Evolutionary conservation across 2,113 vertebrate species (phyloP).

Genomic region (Prochilodus magdalenae): DNA sequence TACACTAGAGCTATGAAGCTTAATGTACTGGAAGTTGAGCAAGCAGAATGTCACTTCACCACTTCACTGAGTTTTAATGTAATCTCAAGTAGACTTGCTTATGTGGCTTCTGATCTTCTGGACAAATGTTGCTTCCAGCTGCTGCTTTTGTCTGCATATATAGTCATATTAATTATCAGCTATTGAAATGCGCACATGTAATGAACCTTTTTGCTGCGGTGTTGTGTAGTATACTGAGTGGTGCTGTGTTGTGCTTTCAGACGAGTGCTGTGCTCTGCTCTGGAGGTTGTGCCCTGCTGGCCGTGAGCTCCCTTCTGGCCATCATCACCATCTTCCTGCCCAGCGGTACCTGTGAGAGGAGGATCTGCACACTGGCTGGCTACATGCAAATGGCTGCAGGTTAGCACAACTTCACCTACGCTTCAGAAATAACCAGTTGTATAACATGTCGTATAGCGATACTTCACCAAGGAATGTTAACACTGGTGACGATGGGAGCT

Average conservation of each 20-base stretch:
- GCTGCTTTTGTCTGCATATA: too few species aligned
- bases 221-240: conserved; percentile 37
- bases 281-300: conserved; percentile 87
- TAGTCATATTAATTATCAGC: background rate
- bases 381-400: conserved; percentile 95
- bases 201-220: background rate
- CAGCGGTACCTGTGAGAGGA: conserved; percentile 86
- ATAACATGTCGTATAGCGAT: background rate
- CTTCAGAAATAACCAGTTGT: background rate
- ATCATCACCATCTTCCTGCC: conserved; percentile 90
- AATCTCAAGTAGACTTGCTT: background rate
- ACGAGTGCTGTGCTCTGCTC: conserved; percentile 90
- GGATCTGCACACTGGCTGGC: conserved; percentile 89
- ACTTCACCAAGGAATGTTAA: background rate
- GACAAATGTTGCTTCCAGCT: too few species aligned
- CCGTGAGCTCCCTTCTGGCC: conserved; percentile 89
- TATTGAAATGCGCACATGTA: background rate
- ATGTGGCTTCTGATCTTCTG: too few species aligned
- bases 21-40: too few species aligned
- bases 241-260: conserved; percentile 75
- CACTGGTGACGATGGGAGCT: background rate
- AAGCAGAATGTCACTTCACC: too few species aligned
- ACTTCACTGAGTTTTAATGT: too few species aligned
- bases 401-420: conserved; percentile 63
- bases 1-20: too few species aligned